phyloP scores from a whole-genome alignment of 2,888 invertebrate species.

The Melinaea marsaeus region DNA sequence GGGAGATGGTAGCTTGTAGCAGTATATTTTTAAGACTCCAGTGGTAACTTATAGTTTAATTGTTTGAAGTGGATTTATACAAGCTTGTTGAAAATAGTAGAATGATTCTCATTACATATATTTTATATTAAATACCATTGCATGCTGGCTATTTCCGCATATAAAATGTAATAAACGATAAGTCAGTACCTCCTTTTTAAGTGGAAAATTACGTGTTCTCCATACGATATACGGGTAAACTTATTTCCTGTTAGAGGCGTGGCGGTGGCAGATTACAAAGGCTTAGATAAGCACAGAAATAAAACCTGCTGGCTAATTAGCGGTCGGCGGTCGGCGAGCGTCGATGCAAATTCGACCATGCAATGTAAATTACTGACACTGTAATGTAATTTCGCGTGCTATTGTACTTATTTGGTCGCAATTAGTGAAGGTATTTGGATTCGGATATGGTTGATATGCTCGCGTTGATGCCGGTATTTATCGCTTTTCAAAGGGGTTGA shows the following conservation, averaged over 20 bases:
- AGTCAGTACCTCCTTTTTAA: constrained; percentile 8
- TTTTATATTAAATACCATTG: constrained; percentile 5
- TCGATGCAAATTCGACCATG: constrained; percentile 57
- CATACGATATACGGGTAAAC: constrained; percentile 15
- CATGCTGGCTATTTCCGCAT: constrained; percentile 5
- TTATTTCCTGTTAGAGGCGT: constrained; percentile 42
- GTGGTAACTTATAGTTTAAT: too few relatives aligned
- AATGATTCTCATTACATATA: not conserved
- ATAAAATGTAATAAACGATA: constrained; percentile 7
- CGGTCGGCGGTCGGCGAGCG: constrained; percentile 39
- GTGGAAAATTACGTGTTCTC: constrained; percentile 7
- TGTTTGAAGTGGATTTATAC: too few relatives aligned
- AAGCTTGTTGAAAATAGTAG: too few relatives aligned
- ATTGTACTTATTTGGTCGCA: constrained; percentile 35
- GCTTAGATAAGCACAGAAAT: constrained; percentile 73
- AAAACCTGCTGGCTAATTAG: constrained; percentile 72
- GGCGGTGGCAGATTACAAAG: constrained; percentile 60
- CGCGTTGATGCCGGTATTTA: not conserved
- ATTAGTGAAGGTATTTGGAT: constrained; percentile 27
- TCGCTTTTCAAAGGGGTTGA: not conserved
- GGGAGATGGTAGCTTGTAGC: too few relatives aligned
- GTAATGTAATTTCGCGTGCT: constrained; percentile 32
- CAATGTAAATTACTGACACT: constrained; percentile 44
- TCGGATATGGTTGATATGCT: constrained; percentile 15
- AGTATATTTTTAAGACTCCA: too few relatives aligned